Percentiles rank a stretch among this genome's conserved stretches.
These are phyloP conservation scores for Mallateleia sp. DNA, from an alignment of 2,888 invertebrate genomes.

Conservation along the genomic window DNA sequence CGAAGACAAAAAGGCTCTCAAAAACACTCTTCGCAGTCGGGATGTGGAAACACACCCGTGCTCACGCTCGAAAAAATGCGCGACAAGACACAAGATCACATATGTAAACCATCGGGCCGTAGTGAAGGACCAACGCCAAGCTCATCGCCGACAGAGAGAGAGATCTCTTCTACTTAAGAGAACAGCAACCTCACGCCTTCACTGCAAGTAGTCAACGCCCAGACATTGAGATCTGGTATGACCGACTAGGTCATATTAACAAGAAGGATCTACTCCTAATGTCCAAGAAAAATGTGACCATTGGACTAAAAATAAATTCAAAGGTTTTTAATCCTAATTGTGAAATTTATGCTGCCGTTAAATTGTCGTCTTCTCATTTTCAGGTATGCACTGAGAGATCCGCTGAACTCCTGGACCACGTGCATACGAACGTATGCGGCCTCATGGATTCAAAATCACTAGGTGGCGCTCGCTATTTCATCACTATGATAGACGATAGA, in stretches of 20 bases:
- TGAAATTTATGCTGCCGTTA: background rate
- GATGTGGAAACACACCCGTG: slow-evolving; percentile 1
- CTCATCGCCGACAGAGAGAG: background rate
- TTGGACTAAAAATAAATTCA: background rate
- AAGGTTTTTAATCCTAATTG: too few species aligned
- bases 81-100: background rate
- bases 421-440: background rate
- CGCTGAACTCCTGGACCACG: background rate
- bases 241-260: background rate
- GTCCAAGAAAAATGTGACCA: background rate
- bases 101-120: background rate
- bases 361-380: background rate
- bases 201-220: background rate
- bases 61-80: background rate
- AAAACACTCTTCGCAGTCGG: background rate
- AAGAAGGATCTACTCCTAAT: background rate
- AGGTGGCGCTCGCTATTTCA: background rate
- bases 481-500: background rate
- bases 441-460: background rate
- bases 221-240: background rate
- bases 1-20: background rate
- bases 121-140: background rate
- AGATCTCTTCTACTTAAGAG: slow-evolving; percentile 2
- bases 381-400: background rate
- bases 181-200: too few species aligned